Evolutionary conservation across 2,888 invertebrate species (phyloP).

Genomic region (Encarsia formosa): DNA sequence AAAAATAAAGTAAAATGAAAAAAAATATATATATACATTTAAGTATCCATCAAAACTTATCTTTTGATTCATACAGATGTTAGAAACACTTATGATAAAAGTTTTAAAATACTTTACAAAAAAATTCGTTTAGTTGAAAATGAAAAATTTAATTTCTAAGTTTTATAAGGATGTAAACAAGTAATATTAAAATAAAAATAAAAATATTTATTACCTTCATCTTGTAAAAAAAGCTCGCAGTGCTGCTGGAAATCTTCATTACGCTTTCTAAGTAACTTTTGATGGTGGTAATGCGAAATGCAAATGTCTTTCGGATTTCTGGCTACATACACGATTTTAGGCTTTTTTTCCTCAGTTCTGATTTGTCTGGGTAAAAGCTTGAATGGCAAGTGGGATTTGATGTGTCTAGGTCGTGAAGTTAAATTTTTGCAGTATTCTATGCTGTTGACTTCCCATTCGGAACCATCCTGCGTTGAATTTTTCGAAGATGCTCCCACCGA

Average conservation of each 20-base stretch:
- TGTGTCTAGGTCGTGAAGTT: conserved; percentile 56
- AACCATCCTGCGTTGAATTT: neutral
- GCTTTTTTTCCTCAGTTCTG: conserved; percentile 45
- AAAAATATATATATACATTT: no score
- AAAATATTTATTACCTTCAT: conserved; percentile 53
- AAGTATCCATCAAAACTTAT: no score
- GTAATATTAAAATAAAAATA: no score
- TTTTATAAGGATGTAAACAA: conserved; percentile 7
- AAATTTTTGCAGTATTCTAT: conserved; percentile 46
- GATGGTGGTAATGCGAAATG: conserved; percentile 67
- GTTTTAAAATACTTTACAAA: no score
- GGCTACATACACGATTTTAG: conserved; percentile 65
- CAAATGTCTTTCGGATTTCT: conserved; percentile 71
- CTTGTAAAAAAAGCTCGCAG: conserved; percentile 60
- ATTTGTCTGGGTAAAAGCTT: conserved; percentile 57
- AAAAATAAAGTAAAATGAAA: no score
- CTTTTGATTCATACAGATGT: no score
- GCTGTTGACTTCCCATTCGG: conserved; percentile 32
- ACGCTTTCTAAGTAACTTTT: conserved; percentile 58
- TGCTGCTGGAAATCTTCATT: conserved; percentile 57
- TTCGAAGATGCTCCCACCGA: neutral
- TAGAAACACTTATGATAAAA: no score
- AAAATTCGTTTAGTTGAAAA: no score
- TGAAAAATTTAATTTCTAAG: no score
- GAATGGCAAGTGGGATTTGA: conserved; percentile 64